Percentiles rank a stretch among this genome's conserved stretches.
These are phyloP conservation scores for Lepidocolaptes lacrymiger DNA, from an alignment of 2,797 vertebrate genomes.

Conservation along the genomic window DNA sequence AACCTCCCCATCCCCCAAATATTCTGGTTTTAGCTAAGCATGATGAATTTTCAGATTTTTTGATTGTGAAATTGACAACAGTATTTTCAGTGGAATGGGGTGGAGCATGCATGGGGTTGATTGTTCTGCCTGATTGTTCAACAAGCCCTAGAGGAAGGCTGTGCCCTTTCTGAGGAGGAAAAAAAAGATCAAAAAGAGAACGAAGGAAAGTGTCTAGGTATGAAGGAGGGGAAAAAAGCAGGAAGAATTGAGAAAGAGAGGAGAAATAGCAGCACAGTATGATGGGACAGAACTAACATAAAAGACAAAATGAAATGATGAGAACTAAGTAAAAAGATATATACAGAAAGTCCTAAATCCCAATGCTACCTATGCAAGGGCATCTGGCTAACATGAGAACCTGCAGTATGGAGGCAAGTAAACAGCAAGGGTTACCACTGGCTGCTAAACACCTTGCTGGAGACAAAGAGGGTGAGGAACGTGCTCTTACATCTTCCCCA, in stretches of 20 bases:
- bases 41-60: not conserved
- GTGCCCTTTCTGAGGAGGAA: not conserved
- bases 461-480: not conserved
- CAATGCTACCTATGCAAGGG: not conserved
- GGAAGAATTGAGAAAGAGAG: not conserved
- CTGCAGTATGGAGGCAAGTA: not conserved
- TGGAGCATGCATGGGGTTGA: not conserved
- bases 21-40: not conserved
- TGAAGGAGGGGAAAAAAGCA: not conserved
- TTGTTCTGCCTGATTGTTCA: not conserved
- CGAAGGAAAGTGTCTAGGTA: not conserved
- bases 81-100: not conserved
- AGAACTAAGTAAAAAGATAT: not conserved
- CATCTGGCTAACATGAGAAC: not conserved
- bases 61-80: not conserved
- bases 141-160: not conserved
- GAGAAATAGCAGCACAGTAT: not conserved
- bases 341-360: not conserved
- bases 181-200: not conserved
- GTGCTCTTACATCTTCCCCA: not conserved
- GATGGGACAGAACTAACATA: not conserved
- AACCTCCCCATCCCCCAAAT: fast-evolving
- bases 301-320: not conserved
- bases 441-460: not conserved
- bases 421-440: not conserved